Evolutionary conservation across 2,888 invertebrate species (phyloP), one percentile per base, ranked within the genome.

Genomic region (Euclidia mi): DNA sequence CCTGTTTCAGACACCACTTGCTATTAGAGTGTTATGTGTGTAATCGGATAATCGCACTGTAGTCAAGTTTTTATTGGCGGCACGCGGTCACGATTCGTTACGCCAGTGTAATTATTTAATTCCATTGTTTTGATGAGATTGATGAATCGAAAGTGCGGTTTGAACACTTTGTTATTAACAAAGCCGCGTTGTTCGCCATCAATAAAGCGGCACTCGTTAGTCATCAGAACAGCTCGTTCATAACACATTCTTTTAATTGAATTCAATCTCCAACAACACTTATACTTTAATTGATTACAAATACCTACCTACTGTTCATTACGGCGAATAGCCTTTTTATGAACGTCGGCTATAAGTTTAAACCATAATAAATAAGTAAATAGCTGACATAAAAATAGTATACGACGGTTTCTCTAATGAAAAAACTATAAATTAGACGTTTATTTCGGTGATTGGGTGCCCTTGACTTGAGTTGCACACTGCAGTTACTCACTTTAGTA

Each of bases 71-170:
- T 81, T 78, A 77, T 68, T 70, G 65, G 71, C 81, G 81, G 84
- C 89, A 82, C 85, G 84, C 84, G 84, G 79, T 76, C 79, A 74
- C 83, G 76, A 88, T 89, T 89, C 77, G 82, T 76, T 79, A 62
- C 85, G 85, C 83, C 79, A 82, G 76, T 78, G 83, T 86, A 82
- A 84, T 79, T 81, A 79, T 77, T 78, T 71, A 68, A 78, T 79
- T 76, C 81, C 77, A 90, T 89, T 90, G 88, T 89, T 88, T 90
- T 87, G 85, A 81, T 83, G 84, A 87, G 82, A 87, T 85, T 87
- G 83, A 88, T 88, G 82, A 82, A 85, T 87, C 79, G 85, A 87
- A 88, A 85, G 81, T 79, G 79, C 82, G 72, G 72, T 76, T 65
- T 56, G 58, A 73, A 71, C 76, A 67, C 73, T 81, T 81, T 81